These are phyloP conservation scores for Enteromius radiatus DNA, from an alignment of 2,797 vertebrate species.

Conservation along the genomic window DNA sequence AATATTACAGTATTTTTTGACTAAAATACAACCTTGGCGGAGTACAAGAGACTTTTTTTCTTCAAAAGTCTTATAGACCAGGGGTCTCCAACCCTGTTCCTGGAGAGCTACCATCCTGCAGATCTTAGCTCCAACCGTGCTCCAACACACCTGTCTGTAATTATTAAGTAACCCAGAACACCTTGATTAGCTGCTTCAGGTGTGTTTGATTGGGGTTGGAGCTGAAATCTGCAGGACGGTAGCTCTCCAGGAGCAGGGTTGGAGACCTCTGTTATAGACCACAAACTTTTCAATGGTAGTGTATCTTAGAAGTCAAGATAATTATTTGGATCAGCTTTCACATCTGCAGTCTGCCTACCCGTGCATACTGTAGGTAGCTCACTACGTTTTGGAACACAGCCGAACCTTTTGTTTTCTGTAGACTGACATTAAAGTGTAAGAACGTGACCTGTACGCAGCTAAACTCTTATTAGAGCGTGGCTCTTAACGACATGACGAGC, in stretches of 20 bases:
- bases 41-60: neutral
- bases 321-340: neutral
- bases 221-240: too few species aligned
- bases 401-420: constrained; percentile 38
- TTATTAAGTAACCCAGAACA: too few species aligned
- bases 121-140: too few species aligned
- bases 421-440: constrained; percentile 41
- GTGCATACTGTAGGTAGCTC: neutral
- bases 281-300: neutral
- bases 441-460: constrained; percentile 52
- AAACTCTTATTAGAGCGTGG: constrained; percentile 61
- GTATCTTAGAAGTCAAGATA: neutral
- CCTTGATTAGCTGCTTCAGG: too few species aligned
- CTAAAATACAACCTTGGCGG: neutral
- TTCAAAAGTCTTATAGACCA: neutral
- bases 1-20: neutral
- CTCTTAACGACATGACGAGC: constrained; percentile 64
- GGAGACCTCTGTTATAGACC: too few species aligned
- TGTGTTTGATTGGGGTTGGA: too few species aligned
- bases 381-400: neutral
- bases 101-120: too few species aligned
- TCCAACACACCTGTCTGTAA: too few species aligned
- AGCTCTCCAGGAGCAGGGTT: too few species aligned
- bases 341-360: neutral
- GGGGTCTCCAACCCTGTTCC: too few species aligned